phyloP scores from a whole-genome alignment of 1,140 invertebrate species.

The Artemia franciscana region DNA sequence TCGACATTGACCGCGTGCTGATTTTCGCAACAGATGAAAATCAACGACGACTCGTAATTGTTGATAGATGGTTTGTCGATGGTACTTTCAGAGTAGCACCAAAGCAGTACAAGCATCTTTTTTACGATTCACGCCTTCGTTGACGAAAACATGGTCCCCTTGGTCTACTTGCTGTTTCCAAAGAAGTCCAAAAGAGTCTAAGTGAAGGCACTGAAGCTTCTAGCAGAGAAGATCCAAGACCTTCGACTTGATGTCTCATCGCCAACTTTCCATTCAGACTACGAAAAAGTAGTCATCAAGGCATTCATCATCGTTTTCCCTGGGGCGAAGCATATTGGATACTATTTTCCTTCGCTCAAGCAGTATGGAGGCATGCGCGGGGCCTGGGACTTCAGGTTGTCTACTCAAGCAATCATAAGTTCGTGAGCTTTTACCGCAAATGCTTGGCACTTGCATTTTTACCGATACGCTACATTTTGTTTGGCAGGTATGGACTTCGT shows the following conservation, averaged over 20 bases:
- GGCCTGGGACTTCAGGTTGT: background rate
- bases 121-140: too few relatives aligned
- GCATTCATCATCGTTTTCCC: background rate
- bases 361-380: background rate
- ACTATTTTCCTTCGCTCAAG: background rate
- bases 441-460: background rate
- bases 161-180: too few relatives aligned
- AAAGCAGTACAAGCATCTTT: too few relatives aligned
- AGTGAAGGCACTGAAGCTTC: background rate
- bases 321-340: background rate
- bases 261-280: background rate
- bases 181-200: background rate
- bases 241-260: background rate
- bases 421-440: background rate
- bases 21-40: background rate
- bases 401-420: background rate
- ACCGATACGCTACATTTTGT: background rate
- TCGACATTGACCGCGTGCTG: background rate
- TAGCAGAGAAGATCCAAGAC: background rate
- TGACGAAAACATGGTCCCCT: too few relatives aligned
- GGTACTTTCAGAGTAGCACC: too few relatives aligned
- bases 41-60: background rate
- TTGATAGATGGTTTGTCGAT: too few relatives aligned
- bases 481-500: background rate
- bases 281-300: background rate